These are phyloP conservation scores for Drosophila busckii DNA, from an alignment of 1,140 invertebrate species.

Conservation along the genomic window DNA sequence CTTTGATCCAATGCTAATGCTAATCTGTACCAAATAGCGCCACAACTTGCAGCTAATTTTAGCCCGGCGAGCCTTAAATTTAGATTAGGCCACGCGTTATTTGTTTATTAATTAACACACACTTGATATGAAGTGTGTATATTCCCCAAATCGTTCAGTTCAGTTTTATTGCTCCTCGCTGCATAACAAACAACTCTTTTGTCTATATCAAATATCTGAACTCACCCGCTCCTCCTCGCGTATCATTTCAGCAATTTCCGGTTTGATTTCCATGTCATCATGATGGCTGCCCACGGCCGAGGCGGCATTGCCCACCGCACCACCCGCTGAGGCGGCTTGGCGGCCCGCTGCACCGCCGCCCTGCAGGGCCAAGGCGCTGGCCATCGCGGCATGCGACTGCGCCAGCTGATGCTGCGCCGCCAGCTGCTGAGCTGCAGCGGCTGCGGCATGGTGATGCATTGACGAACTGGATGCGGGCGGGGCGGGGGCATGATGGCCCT, in stretches of 20 bases:
- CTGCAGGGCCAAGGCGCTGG: conserved; percentile 54
- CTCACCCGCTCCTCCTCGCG: conserved; percentile 96
- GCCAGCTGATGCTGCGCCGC: conserved; percentile 71
- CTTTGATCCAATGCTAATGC: conserved; percentile 18
- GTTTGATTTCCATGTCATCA: conserved; percentile 94
- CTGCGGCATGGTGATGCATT: conserved; percentile 68
- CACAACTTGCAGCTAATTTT: no score
- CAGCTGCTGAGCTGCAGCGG: conserved; percentile 66
- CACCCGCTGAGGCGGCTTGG: conserved; percentile 47
- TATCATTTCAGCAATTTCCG: conserved; percentile 96
- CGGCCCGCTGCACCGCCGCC: conserved; percentile 43
- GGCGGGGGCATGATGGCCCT: conserved; percentile 52
- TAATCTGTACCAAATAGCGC: no score
- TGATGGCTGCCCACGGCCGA: conserved; percentile 52
- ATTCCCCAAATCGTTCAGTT: no score
- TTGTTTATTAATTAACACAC: no score
- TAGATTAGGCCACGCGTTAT: no score
- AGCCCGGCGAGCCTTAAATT: no score
- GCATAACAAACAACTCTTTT: conserved; percentile 2
- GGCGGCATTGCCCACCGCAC: conserved; percentile 22
- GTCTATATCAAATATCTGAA: conserved; percentile 56
- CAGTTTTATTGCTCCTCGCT: neutral
- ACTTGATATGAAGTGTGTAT: no score
- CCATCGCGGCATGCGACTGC: conserved; percentile 69
- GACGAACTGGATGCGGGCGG: conserved; percentile 27